A percentile compares a stretch with the other conserved stretches of the same genome.
phyloP scores from a whole-genome alignment of 2,888 invertebrate species.

The Choristoneura rosaceana region DNA sequence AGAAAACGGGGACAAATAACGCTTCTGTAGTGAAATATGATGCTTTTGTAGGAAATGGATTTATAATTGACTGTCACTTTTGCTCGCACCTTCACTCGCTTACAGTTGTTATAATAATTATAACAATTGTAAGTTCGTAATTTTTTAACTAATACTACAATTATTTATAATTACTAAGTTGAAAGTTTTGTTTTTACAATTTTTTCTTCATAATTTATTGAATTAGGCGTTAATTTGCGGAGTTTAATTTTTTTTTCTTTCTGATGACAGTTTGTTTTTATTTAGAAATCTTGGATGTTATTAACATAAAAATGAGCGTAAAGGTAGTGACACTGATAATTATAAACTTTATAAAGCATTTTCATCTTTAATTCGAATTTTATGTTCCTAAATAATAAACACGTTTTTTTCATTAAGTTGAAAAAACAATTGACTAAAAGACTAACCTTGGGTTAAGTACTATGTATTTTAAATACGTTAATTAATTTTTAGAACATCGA shows the following conservation, averaged over 20 bases:
- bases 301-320: no score
- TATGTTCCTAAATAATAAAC: not conserved
- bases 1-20: constrained; percentile 83
- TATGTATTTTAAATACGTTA: not conserved
- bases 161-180: no score
- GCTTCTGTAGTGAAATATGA: constrained; percentile 78
- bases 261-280: no score
- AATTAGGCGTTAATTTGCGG: no score
- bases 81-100: not conserved
- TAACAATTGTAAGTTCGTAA: not conserved
- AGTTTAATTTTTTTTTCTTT: no score
- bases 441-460: not conserved
- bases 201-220: no score
- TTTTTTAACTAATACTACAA: no score
- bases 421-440: not conserved
- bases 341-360: not conserved
- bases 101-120: not conserved
- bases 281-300: no score
- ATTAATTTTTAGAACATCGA: not conserved
- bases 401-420: no score
- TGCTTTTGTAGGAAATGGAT: not conserved
- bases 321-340: not conserved
- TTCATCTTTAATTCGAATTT: not conserved
- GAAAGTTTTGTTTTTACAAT: no score
- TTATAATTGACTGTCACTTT: not conserved